phyloP scores from a whole-genome alignment of 1,140 invertebrate genomes.

The Drosophila kanapiae region DNA sequence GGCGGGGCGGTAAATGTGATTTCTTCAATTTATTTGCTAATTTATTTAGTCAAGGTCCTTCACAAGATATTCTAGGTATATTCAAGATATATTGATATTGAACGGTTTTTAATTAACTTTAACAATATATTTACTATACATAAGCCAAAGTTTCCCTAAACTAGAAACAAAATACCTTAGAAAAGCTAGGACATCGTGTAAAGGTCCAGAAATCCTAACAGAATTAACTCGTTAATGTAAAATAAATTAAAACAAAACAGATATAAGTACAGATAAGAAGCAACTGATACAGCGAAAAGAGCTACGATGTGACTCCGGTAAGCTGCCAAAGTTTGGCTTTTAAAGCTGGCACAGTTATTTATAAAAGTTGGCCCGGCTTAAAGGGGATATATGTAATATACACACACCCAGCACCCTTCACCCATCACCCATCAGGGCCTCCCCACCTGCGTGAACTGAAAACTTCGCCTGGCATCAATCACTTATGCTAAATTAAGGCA shows the following conservation, averaged over 20 bases:
- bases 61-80: too few relatives aligned
- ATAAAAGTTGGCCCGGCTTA: not conserved
- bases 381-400: not conserved
- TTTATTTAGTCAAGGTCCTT: not conserved
- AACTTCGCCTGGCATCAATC: slow-evolving; percentile 66
- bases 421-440: not conserved
- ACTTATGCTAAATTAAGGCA: slow-evolving; percentile 67
- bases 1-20: not conserved
- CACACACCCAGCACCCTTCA: not conserved
- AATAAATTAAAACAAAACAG: not conserved
- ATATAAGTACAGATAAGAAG: too few relatives aligned
- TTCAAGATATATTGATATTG: too few relatives aligned
- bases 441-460: slow-evolving; percentile 18
- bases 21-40: not conserved
- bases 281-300: too few relatives aligned
- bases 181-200: too few relatives aligned
- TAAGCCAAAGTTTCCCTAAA: too few relatives aligned
- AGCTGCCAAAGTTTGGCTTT: not conserved
- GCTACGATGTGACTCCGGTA: too few relatives aligned
- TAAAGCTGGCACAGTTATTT: slow-evolving; percentile 12
- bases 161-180: too few relatives aligned
- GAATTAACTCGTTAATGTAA: not conserved
- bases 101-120: too few relatives aligned
- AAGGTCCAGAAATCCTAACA: too few relatives aligned
- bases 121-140: too few relatives aligned